Conservation (phyloP, 2,797 vertebrate genomes). For the Manis pentadactyla region DNA sequence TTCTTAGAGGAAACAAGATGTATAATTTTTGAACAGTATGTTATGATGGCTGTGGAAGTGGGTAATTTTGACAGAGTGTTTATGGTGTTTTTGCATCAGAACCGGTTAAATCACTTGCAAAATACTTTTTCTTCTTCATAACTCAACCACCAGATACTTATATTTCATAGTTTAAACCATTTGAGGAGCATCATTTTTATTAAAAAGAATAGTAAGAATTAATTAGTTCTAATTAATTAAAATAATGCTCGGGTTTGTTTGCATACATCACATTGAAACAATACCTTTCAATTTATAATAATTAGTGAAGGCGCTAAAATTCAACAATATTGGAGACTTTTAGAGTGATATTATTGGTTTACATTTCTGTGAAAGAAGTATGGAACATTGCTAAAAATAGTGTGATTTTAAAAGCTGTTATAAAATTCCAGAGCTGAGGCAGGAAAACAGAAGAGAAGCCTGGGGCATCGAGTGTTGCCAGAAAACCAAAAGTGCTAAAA, state of each 20-base stretch:
- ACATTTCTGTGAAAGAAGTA: conserved; percentile 1
- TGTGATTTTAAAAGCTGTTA: not conserved
- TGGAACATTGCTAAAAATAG: not conserved
- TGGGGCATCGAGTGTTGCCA: not conserved
- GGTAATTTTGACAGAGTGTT: conserved; percentile 29
- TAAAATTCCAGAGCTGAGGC: not conserved
- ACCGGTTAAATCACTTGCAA: conserved; percentile 39
- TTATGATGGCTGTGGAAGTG: not conserved
- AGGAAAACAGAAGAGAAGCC: not conserved
- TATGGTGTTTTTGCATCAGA: not conserved
- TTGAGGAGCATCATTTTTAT: not conserved
- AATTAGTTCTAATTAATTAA: conserved; percentile 38
- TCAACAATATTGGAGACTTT: not conserved
- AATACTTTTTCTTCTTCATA: not conserved
- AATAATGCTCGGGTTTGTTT: conserved; percentile 27
- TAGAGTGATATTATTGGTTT: not conserved
- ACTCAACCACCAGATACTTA: not conserved
- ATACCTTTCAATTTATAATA: conserved; percentile 11
- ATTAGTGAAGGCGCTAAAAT: not conserved
- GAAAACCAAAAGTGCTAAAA: conserved; percentile 13
- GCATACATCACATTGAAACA: not conserved
- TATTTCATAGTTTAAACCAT: not conserved
- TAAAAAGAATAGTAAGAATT: not conserved
- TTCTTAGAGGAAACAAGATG: conserved; percentile 54
- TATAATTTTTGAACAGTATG: conserved; percentile 65